Conservation (phyloP, 2,113 vertebrate species). For the Engraulis encrasicolus region DNA sequence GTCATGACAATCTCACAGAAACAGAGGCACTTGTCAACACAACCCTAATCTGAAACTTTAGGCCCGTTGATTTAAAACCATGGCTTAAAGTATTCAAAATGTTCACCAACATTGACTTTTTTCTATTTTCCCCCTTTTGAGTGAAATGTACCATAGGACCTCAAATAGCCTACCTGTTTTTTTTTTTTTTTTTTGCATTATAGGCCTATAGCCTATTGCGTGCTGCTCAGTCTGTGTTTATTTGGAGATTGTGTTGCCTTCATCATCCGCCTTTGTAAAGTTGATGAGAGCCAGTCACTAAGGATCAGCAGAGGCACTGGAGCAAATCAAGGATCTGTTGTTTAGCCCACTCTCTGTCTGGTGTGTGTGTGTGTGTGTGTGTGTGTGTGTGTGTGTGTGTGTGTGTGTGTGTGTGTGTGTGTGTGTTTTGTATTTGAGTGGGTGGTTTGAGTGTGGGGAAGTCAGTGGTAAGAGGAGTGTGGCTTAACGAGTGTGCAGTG, state of each 20-base stretch:
- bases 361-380: too few species aligned
- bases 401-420: background rate
- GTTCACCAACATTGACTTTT: too few species aligned
- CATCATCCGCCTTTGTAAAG: background rate
- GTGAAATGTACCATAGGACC: background rate
- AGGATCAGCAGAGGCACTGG: background rate
- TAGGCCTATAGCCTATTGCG: background rate
- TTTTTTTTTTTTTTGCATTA: too few species aligned
- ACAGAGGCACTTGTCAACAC: background rate
- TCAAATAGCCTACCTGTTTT: background rate
- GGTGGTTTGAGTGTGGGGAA: background rate
- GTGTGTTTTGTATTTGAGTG: background rate
- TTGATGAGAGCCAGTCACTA: background rate
- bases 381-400: background rate
- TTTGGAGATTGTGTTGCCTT: background rate
- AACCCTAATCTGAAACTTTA: background rate
- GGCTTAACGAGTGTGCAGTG: constrained; percentile 10
- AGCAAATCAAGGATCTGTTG: background rate
- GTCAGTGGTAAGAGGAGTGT: background rate
- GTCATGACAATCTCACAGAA: constrained; percentile 19
- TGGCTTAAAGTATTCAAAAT: too few species aligned
- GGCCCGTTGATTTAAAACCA: background rate
- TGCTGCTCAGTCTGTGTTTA: background rate
- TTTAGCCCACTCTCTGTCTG: background rate
- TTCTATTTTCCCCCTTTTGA: background rate